Conservation (phyloP, 1,140 invertebrate genomes). For the Brevipalpus yothersi region DNA sequence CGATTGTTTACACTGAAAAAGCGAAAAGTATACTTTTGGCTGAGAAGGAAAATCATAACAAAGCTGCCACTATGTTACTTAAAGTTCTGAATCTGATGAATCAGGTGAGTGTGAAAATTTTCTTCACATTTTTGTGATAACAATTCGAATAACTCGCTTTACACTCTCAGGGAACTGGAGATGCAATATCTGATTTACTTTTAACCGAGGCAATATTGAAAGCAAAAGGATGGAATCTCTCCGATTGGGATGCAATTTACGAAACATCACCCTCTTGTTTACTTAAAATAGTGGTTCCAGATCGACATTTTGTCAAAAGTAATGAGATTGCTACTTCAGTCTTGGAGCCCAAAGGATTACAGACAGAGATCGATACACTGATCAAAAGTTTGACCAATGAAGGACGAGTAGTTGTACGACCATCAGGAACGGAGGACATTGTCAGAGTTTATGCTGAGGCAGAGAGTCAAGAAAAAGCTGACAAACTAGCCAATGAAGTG, state of each 20-base stretch:
- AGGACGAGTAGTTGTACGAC: constrained; percentile 26
- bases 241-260: constrained; percentile 56
- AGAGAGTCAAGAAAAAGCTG: constrained; percentile 37
- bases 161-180: constrained; percentile 52
- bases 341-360: constrained; percentile 49
- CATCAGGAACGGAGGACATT: constrained; percentile 91
- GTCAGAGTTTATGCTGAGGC: constrained; percentile 91
- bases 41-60: constrained; percentile 7
- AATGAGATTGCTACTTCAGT: constrained; percentile 59
- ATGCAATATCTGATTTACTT: constrained; percentile 85
- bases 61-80: constrained; percentile 32
- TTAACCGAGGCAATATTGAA: constrained; percentile 73
- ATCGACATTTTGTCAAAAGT: constrained; percentile 57
- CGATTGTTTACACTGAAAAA: constrained; percentile 27
- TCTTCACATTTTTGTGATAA: not conserved
- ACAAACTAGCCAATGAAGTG: constrained; percentile 47
- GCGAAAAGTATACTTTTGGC: constrained; percentile 12
- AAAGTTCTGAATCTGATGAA: constrained; percentile 63
- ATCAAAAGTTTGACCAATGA: constrained; percentile 28
- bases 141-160: not conserved
- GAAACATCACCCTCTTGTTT: constrained; percentile 63
- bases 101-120: constrained; percentile 20
- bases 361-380: constrained; percentile 46
- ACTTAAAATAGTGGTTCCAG: constrained; percentile 60
- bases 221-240: constrained; percentile 43